Evolutionary conservation across 2,797 vertebrate genomes (phyloP).

Genomic region (Notolabrus celidotus): DNA sequence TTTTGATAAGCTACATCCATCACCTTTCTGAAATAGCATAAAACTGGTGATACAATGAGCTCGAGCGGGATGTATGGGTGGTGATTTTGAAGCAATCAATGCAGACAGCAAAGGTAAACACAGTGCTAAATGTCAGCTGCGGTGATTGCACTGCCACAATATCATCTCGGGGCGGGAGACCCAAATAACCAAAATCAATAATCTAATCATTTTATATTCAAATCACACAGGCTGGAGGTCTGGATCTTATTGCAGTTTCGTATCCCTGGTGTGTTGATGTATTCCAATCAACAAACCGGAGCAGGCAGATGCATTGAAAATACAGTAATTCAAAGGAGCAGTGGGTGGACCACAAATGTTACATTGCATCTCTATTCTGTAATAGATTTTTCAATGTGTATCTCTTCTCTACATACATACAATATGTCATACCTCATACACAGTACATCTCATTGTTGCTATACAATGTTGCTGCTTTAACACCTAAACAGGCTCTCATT

Average conservation of each 20-base stretch:
- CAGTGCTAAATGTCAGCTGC: conserved; percentile 81
- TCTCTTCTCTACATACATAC: conserved; percentile 11
- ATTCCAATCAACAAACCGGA: conserved; percentile 74
- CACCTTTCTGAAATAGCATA: conserved; percentile 59
- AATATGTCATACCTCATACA: conserved; percentile 2
- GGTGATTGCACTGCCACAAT: conserved; percentile 77
- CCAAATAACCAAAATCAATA: conserved; percentile 83
- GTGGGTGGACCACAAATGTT: conserved; percentile 32
- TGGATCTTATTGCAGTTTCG: conserved; percentile 81
- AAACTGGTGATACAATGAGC: conserved; percentile 71
- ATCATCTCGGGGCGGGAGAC: conserved; percentile 68
- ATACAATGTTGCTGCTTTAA: neutral
- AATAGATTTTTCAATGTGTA: conserved; percentile 43
- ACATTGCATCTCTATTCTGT: conserved; percentile 15
- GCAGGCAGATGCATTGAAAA: conserved; percentile 62
- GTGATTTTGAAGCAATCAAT: conserved; percentile 80
- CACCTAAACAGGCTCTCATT: neutral
- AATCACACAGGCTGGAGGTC: conserved; percentile 73
- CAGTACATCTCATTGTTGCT: neutral
- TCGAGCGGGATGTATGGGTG: conserved; percentile 62
- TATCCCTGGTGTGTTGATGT: conserved; percentile 72
- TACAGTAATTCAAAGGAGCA: conserved; percentile 57
- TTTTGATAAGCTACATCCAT: conserved; percentile 78
- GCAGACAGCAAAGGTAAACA: conserved; percentile 81
- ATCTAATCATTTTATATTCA: conserved; percentile 84